These are phyloP conservation scores for Drosophila fungiperda DNA, from an alignment of 2,888 invertebrate genomes.

Conservation along the genomic window DNA sequence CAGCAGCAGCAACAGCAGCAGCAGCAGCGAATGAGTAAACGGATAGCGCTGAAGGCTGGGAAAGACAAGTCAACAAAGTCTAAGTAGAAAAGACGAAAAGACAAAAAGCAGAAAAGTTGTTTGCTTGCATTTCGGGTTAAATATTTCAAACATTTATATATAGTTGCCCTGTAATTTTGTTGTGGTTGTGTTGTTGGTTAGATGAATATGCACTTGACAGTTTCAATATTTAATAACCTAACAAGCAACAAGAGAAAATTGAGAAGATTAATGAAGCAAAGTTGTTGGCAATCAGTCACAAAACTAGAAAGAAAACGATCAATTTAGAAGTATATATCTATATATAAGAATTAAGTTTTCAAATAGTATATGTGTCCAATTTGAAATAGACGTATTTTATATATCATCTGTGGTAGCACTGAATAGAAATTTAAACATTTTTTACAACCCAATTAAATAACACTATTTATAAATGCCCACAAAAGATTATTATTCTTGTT, in stretches of 20 bases:
- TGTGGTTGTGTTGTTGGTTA: conserved; percentile 21
- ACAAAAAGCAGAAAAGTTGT: conserved; percentile 39
- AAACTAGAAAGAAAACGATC: conserved; percentile 2
- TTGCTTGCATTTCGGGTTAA: conserved; percentile 51
- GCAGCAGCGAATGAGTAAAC: conserved; percentile 20
- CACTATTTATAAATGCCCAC: not conserved
- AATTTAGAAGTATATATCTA: not conserved
- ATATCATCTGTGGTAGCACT: conserved; percentile 8
- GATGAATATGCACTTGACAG: conserved; percentile 73
- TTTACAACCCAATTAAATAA: not conserved
- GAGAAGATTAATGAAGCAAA: conserved; percentile 65
- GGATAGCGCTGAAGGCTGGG: conserved; percentile 4
- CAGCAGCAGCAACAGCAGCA: conserved; percentile 58
- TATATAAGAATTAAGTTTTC: conserved; percentile 8
- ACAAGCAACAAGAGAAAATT: conserved; percentile 51
- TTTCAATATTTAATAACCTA: conserved; percentile 70
- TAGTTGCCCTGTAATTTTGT: conserved; percentile 64
- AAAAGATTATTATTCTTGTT: not conserved
- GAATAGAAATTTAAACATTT: not conserved
- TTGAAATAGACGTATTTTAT: not conserved
- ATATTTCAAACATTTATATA: conserved; percentile 48
- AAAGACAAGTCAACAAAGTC: conserved; percentile 37
- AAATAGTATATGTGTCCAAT: conserved; percentile 1
- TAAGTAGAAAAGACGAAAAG: conserved; percentile 24
- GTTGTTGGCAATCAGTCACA: conserved; percentile 9